These are phyloP conservation scores for Anableps anableps DNA, from an alignment of 2,797 vertebrate species.

Conservation along the genomic window DNA sequence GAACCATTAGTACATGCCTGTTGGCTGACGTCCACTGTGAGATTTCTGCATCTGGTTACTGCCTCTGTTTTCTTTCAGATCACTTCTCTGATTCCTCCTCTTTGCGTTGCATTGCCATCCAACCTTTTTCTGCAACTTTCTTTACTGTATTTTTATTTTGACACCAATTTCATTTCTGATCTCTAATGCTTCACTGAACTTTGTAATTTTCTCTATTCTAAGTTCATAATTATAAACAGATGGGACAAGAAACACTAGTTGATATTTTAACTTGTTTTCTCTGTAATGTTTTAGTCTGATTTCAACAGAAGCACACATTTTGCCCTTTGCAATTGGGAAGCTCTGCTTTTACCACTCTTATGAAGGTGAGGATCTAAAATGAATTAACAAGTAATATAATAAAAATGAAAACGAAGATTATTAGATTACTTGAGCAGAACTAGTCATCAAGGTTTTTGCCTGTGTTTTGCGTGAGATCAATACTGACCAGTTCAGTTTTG, in stretches of 20 bases:
- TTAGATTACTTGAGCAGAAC: too few relatives aligned
- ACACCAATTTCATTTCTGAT: not conserved
- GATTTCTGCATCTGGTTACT: constrained; percentile 80
- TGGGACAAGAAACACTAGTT: constrained; percentile 15
- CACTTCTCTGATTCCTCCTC: constrained; percentile 16
- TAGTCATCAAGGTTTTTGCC: too few relatives aligned
- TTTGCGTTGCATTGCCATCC: not conserved
- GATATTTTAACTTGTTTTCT: not conserved
- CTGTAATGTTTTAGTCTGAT: constrained; percentile 3
- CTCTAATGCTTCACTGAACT: not conserved
- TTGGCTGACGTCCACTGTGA: constrained; percentile 78
- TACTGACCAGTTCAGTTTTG: too few relatives aligned
- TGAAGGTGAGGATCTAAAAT: not conserved
- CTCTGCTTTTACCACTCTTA: not conserved
- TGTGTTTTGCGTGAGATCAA: too few relatives aligned
- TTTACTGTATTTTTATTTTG: not conserved
- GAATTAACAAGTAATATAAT: not conserved
- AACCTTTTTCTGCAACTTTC: not conserved
- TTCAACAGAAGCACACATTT: constrained; percentile 4
- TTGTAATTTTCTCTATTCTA: constrained; percentile 1
- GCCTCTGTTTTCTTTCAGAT: constrained; percentile 41
- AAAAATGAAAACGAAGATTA: not conserved
- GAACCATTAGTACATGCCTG: constrained; percentile 83
- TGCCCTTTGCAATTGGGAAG: not conserved
- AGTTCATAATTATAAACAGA: constrained; percentile 39